phyloP scores from a whole-genome alignment of 2,797 vertebrate genomes.

The Dendrocincla fuliginosa region DNA sequence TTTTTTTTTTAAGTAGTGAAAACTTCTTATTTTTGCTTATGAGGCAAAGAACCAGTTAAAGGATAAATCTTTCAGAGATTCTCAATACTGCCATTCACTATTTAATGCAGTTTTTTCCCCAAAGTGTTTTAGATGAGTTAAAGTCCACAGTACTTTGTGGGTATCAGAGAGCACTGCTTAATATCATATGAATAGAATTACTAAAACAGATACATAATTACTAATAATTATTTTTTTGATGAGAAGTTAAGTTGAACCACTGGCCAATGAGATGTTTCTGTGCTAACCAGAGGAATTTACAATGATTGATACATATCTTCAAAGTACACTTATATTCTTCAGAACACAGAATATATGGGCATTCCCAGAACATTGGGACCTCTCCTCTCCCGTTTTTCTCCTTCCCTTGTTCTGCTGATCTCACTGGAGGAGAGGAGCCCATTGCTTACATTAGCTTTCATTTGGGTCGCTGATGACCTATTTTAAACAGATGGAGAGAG shows the following conservation, averaged over 20 bases:
- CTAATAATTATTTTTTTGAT: background rate
- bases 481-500: constrained; percentile 40
- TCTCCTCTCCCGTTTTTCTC: background rate
- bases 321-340: background rate
- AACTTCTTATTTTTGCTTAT: background rate
- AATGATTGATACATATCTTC: background rate
- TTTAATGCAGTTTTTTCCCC: background rate
- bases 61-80: background rate
- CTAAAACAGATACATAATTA: background rate
- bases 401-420: background rate
- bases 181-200: background rate
- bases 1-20: background rate
- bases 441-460: background rate
- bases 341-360: background rate
- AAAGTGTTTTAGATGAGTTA: background rate
- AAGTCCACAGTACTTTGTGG: background rate
- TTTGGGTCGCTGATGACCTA: constrained; percentile 4
- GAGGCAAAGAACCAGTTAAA: background rate
- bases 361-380: background rate
- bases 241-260: background rate
- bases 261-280: background rate
- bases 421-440: background rate
- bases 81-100: background rate
- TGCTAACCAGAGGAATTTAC: background rate
- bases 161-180: background rate